Evolutionary conservation across 1,140 invertebrate species (phyloP), one percentile per base, ranked within the genome.

Genomic region (Scaptomyza montana): DNA sequence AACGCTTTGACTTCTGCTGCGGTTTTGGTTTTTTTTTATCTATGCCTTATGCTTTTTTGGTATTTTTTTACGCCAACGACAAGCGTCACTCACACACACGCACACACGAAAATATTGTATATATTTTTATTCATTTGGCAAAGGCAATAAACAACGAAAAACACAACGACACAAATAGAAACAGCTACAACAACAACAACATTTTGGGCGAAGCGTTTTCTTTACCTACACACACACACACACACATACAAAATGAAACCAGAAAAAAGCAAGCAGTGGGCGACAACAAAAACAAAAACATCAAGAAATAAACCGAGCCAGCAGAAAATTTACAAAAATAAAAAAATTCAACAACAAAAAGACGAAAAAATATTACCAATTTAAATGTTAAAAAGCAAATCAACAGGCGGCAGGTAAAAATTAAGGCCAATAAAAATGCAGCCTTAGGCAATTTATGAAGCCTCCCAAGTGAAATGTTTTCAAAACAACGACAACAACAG

Each of bases 41-140:
- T 71, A 39, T 51, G 39, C 59, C 43, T 56, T 66, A 46, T 13
- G 46, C 53, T 59, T 46, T 43, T 21, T 46, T 53, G 41, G 56
- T 59, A 59, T 72, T 78, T 78, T 33, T 71, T 66, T 71, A 73
- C 72, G 72, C 78, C 78, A 87, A 76, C 82, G 82, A 81, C 82
- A 71, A 78, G 66, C 53, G 68, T 56, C 56, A 51, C 39, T 49
- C 43, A 68, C 66, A 76, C 80, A 72, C 64, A 68, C 54, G 54
- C 78, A 76, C 71, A 65, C 74, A 81, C 70, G 64, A 78, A 78
- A 87, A 87, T 82, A 87, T 86, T 86, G 82, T 82, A 74, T 86
- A 86, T 86, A 86, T 86, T 87, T 86, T 82, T 87, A 87, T 86
- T 87, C 78, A 67, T 78, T 86, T 87, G 82, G 82, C 82, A 89